phyloP scores from a whole-genome alignment of 2,888 invertebrate genomes.

The Drosophila fulvimacula region DNA sequence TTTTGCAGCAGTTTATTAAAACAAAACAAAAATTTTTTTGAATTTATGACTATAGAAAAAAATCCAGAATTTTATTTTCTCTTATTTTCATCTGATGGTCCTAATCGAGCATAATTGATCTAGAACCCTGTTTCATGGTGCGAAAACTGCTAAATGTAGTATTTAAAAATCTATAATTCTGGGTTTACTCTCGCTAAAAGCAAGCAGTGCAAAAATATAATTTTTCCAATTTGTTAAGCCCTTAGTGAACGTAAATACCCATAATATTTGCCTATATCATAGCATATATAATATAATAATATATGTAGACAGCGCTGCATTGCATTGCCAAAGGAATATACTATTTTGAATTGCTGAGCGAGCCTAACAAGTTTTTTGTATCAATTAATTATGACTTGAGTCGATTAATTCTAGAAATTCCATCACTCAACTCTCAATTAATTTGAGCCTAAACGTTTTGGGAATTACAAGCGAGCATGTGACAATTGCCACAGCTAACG shows the following conservation, averaged over 20 bases:
- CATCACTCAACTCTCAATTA: background rate
- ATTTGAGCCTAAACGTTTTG: background rate
- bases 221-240: background rate
- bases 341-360: background rate
- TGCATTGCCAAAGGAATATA: background rate
- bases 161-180: background rate
- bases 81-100: too few relatives aligned
- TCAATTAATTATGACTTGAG: background rate
- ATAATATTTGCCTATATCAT: too few relatives aligned
- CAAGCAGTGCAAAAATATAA: background rate
- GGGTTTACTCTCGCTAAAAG: background rate
- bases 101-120: too few relatives aligned
- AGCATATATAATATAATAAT: too few relatives aligned
- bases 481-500: background rate
- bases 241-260: too few relatives aligned
- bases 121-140: background rate
- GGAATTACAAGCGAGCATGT: slow-evolving; percentile 10
- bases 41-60: too few relatives aligned
- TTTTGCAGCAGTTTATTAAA: too few relatives aligned
- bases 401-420: background rate
- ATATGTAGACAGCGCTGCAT: too few relatives aligned
- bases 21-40: too few relatives aligned
- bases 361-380: background rate
- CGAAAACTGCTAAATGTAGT: background rate
- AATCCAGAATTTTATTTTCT: too few relatives aligned